Conservation (phyloP, 2,888 invertebrate species). For the Plagodis dolabraria region DNA sequence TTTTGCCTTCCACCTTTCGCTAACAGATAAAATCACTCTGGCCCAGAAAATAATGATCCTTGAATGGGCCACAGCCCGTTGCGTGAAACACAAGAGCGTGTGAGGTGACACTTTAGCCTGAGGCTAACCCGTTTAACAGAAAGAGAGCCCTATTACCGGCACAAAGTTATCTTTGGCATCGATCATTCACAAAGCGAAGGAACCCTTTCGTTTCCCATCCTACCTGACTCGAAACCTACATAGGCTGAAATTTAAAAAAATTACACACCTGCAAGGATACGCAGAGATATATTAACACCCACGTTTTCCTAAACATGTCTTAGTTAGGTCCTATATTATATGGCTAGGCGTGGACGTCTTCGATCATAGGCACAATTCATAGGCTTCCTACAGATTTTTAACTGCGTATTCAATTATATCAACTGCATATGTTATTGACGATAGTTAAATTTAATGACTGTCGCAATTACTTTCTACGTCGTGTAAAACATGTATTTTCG, state of each 20-base stretch:
- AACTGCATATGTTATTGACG: too few species aligned
- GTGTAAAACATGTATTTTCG: too few species aligned
- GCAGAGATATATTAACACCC: too few species aligned
- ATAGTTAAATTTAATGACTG: too few species aligned
- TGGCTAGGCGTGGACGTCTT: too few species aligned
- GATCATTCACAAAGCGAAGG: constrained; percentile 71
- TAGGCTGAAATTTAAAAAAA: neutral
- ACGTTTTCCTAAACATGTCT: too few species aligned
- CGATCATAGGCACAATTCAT: too few species aligned
- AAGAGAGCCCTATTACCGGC: constrained; percentile 56
- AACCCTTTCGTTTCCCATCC: constrained; percentile 19
- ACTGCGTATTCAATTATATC: too few species aligned
- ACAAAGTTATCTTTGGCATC: constrained; percentile 77
- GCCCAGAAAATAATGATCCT: constrained; percentile 30
- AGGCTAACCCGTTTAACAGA: constrained; percentile 74
- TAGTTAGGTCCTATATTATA: too few species aligned
- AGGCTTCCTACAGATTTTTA: too few species aligned
- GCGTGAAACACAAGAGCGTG: constrained; percentile 48
- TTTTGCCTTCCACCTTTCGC: constrained; percentile 5
- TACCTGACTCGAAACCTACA: constrained; percentile 11
- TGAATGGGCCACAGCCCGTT: constrained; percentile 29
- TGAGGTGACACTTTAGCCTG: constrained; percentile 62
- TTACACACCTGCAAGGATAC: too few species aligned
- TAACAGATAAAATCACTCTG: constrained; percentile 29
- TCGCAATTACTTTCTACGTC: too few species aligned